Evolutionary conservation across 2,113 vertebrate genomes (phyloP).

Genomic region (Anser cygnoides): DNA sequence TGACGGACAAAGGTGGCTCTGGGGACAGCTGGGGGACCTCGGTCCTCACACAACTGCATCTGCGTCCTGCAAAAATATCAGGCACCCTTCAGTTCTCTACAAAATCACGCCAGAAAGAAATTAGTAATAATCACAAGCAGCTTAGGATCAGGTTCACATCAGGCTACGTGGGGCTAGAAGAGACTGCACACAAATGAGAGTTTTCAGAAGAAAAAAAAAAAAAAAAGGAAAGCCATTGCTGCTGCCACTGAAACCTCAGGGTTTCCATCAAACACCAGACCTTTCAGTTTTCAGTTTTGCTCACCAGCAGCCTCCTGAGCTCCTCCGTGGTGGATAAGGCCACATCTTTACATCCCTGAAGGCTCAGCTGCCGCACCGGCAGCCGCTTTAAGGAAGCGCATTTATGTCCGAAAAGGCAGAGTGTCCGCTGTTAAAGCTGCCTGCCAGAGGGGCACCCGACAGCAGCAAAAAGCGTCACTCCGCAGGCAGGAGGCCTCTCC

Average conservation of each 20-base stretch:
- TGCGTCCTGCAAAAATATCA: background rate
- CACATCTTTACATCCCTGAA: fast-evolving
- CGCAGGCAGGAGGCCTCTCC: background rate
- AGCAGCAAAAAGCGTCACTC: background rate
- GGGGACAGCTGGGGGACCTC: background rate
- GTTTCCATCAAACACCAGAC: background rate
- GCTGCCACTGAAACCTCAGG: background rate
- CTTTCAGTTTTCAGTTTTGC: background rate
- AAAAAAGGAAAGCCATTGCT: background rate
- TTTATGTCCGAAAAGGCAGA: background rate
- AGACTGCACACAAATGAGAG: background rate
- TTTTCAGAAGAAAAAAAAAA: background rate
- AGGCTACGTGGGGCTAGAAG: fast-evolving
- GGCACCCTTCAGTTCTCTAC: background rate
- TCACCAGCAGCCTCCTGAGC: background rate
- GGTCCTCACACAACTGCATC: background rate
- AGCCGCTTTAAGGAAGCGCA: fast-evolving
- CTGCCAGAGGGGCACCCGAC: background rate
- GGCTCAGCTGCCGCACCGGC: background rate
- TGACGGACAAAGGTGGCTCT: background rate
- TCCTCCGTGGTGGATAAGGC: background rate
- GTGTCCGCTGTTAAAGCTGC: background rate
- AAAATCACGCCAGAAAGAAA: background rate
- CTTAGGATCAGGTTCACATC: background rate
- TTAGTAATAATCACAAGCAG: background rate